Evolutionary conservation across 2,797 vertebrate genomes (phyloP), one percentile per base, ranked within the genome.

Genomic region (Microchirus variegatus): DNA sequence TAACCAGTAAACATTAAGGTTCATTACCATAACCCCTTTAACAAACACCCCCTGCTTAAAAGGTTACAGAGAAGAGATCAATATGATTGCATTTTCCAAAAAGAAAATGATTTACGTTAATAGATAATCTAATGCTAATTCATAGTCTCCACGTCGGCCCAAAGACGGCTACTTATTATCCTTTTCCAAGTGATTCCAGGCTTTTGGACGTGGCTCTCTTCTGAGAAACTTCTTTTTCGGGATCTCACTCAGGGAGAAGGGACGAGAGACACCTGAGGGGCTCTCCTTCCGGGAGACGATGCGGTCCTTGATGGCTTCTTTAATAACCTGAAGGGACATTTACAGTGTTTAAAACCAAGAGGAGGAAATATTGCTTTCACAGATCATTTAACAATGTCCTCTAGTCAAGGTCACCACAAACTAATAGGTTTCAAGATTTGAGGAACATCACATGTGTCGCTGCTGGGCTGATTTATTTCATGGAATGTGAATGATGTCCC

Each of bases 241-340:
- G 14, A 97, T 85, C 0, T 92, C 94, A 53, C 90, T 96, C 44
- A 99, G 95, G 7, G 95, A 95, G 68, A 99, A 95, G 0, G 95
- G 93, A 51, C 89, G 86, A 0, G 94, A 92, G 69, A 84, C 91
- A 62, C 92, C 87, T 0, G 94, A 93, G 0, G 96, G 95, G 35
- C 93, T 95, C 80, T 96, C 93, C 72, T 93, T 96, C 75, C 94
- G 87, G 65, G 95, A 92, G 45, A 94, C 83, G 8, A 99, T 95
- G 87, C 96, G 94, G 1, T 98, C 96, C 55, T 93, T 81, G 58
- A 99, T 95, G 18, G 96, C 95, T 10, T 96, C 90, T 84, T 96
- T 97, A 61, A 99, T 98, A 74, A 95, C 92, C 98, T 99, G 70
- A 85, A 58, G 37, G 41, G 17, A 52, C 2, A 73, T 63, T 31